Percentiles rank a stretch among this genome's conserved stretches.
phyloP scores from a whole-genome alignment of 2,888 invertebrate species.

The Morinoia aosen region DNA sequence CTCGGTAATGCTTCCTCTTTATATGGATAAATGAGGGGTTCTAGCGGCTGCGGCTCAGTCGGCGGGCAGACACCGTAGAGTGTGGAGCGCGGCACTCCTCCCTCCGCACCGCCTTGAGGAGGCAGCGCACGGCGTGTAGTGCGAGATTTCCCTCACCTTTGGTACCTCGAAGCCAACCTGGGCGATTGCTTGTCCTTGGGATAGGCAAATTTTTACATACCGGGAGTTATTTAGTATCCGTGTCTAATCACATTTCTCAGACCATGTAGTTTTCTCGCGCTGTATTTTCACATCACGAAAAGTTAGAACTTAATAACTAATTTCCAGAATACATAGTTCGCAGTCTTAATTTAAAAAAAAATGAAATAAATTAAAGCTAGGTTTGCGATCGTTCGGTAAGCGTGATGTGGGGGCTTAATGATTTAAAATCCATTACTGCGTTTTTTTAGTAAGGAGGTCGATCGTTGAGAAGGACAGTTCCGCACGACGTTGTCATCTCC shows the following conservation, averaged over 20 bases:
- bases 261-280: background rate
- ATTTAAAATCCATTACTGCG: too few relatives aligned
- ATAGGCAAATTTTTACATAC: too few relatives aligned
- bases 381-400: too few relatives aligned
- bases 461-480: too few relatives aligned
- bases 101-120: background rate
- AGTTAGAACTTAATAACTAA: too few relatives aligned
- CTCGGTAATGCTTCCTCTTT: constrained; percentile 1
- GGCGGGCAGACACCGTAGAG: background rate
- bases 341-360: too few relatives aligned
- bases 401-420: too few relatives aligned
- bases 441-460: too few relatives aligned
- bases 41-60: background rate
- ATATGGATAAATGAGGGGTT: background rate
- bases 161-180: background rate
- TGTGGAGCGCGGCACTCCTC: background rate
- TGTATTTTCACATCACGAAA: too few relatives aligned
- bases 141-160: background rate
- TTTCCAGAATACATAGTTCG: too few relatives aligned
- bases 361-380: too few relatives aligned
- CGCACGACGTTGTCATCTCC: too few relatives aligned
- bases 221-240: background rate
- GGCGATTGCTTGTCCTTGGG: background rate
- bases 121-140: background rate
- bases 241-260: background rate